Conservation (phyloP, 2,113 vertebrate genomes). For the Calyptomena viridis region DNA sequence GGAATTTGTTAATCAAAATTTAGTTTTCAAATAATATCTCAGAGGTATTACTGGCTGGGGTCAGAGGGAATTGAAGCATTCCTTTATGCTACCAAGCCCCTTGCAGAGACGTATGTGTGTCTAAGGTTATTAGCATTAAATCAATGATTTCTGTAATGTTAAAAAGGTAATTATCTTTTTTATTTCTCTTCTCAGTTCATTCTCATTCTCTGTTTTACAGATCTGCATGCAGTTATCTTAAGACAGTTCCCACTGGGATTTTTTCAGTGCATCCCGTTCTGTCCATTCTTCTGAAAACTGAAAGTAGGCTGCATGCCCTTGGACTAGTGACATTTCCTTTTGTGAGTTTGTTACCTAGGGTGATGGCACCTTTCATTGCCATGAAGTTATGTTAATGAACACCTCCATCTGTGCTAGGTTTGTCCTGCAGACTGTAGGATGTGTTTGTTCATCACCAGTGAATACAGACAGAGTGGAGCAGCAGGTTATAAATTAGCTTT, state of each 20-base stretch:
- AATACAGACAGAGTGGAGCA: slow-evolving; percentile 2
- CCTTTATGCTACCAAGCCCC: not conserved
- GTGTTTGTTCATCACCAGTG: slow-evolving; percentile 15
- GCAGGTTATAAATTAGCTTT: slow-evolving; percentile 51
- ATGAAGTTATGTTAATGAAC: slow-evolving; percentile 31
- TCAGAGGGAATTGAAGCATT: not conserved
- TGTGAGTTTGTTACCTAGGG: slow-evolving; percentile 28
- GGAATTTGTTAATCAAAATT: not conserved
- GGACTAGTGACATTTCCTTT: not conserved
- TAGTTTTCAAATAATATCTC: not conserved
- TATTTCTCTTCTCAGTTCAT: not conserved
- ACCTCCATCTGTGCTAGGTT: not conserved
- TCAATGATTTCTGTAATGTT: not conserved
- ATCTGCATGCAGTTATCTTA: not conserved
- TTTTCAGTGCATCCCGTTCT: not conserved
- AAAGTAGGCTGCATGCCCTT: not conserved
- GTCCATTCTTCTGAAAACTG: not conserved
- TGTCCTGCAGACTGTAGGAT: not conserved
- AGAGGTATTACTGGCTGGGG: not conserved
- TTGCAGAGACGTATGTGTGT: not conserved
- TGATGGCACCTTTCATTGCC: slow-evolving; percentile 23
- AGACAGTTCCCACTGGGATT: not conserved
- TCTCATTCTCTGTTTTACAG: not conserved
- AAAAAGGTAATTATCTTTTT: not conserved
- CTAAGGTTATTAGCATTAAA: not conserved